Evolutionary conservation across 2,797 vertebrate genomes (phyloP), one percentile per base, ranked within the genome.

Genomic region (Eospalax fontanierii): DNA sequence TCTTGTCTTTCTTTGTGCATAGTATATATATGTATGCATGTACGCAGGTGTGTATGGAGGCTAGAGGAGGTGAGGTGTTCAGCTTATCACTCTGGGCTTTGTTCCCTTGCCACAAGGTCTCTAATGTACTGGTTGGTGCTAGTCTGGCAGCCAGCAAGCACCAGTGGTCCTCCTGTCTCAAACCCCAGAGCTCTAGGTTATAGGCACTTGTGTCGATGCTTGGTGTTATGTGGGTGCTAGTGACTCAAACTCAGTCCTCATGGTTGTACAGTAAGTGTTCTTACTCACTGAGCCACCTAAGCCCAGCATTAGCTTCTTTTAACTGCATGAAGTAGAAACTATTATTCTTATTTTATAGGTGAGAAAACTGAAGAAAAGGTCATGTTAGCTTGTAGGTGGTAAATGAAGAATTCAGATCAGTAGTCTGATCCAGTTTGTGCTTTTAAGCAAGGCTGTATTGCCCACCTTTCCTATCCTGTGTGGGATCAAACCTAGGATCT

Each of bases 241-340:
- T 50, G 35, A 70, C 26, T 54, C 65, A 84, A 35, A 54, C 22
- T 35, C 82, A 85, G 65, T 70, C 33, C n/a, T 54, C 33, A 70
- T 54, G 43, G 65, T 54, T 19, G 82, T 57, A 70, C 14, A 26
- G 43, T 18, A 54, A 84, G 68, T 26, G 63, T 43, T 61, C 59
- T 70, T 35, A 54, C 65, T 70, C 54, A 68, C 65, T 84, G 43
- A 84, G 82, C 65, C 65, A 84, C 35, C 82, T 85, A 65, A 70
- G 82, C 65, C 82, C 65, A 54, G 35, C 35, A 94, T 79, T 78
- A 89, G 85, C 50, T 73, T 75, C 15, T 54, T 89, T 87, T 68
- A 87, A 92, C 90, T n/a, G 46, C 88, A 40, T 82, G 75, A 94
- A 89, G 40, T 6, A 85, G 65, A 89, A 86, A 96, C 35, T 33